Percentiles rank a stretch among this genome's conserved stretches.
Evolutionary conservation across 2,888 invertebrate species (phyloP).

Genomic region (Corythucha ciliata): DNA sequence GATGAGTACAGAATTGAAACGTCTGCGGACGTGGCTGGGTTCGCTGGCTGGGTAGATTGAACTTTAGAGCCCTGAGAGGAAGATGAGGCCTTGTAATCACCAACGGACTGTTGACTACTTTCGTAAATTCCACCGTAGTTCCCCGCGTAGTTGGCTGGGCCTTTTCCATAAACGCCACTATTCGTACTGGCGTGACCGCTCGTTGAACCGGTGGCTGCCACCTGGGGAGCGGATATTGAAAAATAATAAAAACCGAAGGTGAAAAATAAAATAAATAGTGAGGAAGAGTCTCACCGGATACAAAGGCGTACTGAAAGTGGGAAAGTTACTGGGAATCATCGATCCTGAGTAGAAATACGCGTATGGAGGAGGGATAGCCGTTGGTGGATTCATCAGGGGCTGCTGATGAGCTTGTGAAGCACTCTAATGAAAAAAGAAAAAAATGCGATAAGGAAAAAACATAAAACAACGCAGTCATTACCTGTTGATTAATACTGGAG

Average conservation of each 20-base stretch:
- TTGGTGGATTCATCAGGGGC: slow-evolving; percentile 50
- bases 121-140: slow-evolving; percentile 45
- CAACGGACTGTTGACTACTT: slow-evolving; percentile 20
- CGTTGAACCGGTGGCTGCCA: slow-evolving; percentile 63
- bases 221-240: slow-evolving; percentile 45
- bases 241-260: background rate
- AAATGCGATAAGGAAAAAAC: background rate
- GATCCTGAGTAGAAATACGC: slow-evolving; percentile 58
- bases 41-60: slow-evolving; percentile 23
- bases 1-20: slow-evolving; percentile 60
- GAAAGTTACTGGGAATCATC: slow-evolving; percentile 59
- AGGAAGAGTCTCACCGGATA: slow-evolving; percentile 51
- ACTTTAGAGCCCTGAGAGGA: slow-evolving; percentile 22
- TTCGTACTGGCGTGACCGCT: slow-evolving; percentile 52
- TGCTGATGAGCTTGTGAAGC: slow-evolving; percentile 52
- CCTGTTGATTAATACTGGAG: slow-evolving; percentile 64
- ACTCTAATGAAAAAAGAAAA: slow-evolving; percentile 39
- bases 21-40: slow-evolving; percentile 26
- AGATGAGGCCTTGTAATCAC: slow-evolving; percentile 26
- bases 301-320: slow-evolving; percentile 57
- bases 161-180: slow-evolving; percentile 43
- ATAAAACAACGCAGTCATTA: slow-evolving; percentile 30
- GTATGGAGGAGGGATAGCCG: slow-evolving; percentile 60
- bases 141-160: slow-evolving; percentile 57
- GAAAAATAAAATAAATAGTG: background rate